Conservation (phyloP, 2,888 invertebrate genomes). For the Orthosia incerta region DNA sequence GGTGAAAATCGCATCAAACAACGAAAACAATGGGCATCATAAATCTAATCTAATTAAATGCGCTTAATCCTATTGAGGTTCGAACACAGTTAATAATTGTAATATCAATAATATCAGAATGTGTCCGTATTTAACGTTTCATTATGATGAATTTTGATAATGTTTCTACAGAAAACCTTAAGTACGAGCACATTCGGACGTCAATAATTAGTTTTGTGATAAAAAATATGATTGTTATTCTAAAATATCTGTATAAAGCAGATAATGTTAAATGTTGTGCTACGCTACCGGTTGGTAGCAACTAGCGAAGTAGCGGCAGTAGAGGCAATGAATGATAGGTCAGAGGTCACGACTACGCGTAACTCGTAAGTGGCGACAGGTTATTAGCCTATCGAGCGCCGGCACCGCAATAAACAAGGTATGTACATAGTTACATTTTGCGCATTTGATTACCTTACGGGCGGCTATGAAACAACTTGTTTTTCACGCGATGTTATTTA, state of each 20-base stretch:
- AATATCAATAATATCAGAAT: no score
- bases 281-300: slow-evolving; percentile 15
- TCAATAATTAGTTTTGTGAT: slow-evolving; percentile 9
- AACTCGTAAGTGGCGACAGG: slow-evolving; percentile 60
- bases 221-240: slow-evolving; percentile 6
- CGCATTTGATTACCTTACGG: slow-evolving; percentile 13
- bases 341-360: slow-evolving; percentile 58
- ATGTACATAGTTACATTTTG: slow-evolving; percentile 18
- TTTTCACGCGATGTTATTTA: slow-evolving; percentile 16
- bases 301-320: slow-evolving; percentile 25
- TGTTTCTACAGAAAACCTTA: no score
- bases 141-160: no score
- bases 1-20: no score
- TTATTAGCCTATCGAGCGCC: slow-evolving; percentile 57
- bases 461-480: slow-evolving; percentile 1
- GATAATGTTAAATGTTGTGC: slow-evolving; percentile 16
- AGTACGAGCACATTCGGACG: background rate
- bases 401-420: slow-evolving; percentile 44
- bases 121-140: no score
- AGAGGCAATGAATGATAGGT: slow-evolving; percentile 57
- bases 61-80: no score
- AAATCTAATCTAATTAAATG: no score
- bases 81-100: no score
- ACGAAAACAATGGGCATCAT: no score
- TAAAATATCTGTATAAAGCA: background rate